Evolutionary conservation across 2,797 vertebrate genomes (phyloP).

Genomic region (Rousettus madagascariensis): DNA sequence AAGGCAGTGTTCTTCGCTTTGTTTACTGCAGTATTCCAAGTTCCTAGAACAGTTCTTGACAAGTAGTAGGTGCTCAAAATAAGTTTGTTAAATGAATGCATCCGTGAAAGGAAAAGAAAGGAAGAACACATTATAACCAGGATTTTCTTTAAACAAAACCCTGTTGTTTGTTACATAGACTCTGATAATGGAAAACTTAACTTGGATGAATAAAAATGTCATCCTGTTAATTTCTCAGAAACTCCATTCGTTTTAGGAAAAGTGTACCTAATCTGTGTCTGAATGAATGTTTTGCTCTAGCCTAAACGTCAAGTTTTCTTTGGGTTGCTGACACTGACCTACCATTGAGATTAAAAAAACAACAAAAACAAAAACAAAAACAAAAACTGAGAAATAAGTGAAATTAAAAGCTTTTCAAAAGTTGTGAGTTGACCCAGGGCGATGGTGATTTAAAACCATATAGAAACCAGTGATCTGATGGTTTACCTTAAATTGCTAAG

Average conservation of each 20-base stretch:
- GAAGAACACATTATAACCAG: constrained; percentile 14
- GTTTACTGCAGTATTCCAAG: not conserved
- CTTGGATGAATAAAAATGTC: constrained; percentile 49
- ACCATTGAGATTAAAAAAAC: constrained; percentile 9
- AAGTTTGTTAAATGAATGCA: constrained; percentile 15
- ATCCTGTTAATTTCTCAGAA: constrained; percentile 78
- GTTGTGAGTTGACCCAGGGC: not conserved
- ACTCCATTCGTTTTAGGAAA: constrained; percentile 47
- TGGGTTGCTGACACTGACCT: not conserved
- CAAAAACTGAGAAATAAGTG: constrained; percentile 45
- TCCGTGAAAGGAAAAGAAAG: constrained; percentile 32
- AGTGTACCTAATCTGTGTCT: not conserved
- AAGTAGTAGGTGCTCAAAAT: not conserved
- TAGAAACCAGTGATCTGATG: constrained; percentile 43
- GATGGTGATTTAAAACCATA: constrained; percentile 53
- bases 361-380: not conserved
- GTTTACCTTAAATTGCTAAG: constrained; percentile 51
- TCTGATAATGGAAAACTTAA: constrained; percentile 72
- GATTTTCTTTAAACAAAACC: constrained; percentile 62
- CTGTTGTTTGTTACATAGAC: constrained; percentile 58
- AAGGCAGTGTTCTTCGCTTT: not conserved
- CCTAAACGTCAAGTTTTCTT: not conserved
- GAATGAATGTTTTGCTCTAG: not conserved
- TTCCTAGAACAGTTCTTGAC: not conserved
- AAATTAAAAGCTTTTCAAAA: constrained; percentile 63